These are phyloP conservation scores for Daboia siamensis DNA, from an alignment of 2,113 vertebrate species.

Conservation along the genomic window DNA sequence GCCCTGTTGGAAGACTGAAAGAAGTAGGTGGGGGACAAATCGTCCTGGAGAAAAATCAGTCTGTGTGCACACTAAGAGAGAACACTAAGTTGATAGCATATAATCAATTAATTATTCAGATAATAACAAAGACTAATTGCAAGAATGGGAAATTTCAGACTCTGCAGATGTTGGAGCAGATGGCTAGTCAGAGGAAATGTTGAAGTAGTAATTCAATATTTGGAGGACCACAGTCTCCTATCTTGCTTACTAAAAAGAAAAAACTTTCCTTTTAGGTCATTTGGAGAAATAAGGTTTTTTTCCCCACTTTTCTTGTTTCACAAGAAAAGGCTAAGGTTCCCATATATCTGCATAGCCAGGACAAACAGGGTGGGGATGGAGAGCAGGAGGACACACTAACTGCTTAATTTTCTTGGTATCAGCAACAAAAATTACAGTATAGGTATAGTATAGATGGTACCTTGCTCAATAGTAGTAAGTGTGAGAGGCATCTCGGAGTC, in stretches of 20 bases:
- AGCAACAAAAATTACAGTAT: background rate
- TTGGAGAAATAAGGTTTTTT: background rate
- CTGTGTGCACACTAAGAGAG: background rate
- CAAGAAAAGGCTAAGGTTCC: background rate
- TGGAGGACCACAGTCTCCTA: background rate
- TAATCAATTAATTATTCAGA: background rate
- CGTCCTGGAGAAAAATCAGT: background rate
- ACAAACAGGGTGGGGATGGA: background rate
- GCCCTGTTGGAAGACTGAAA: background rate
- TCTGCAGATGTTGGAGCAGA: background rate
- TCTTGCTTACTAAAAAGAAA: background rate
- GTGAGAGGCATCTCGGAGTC: too few relatives aligned
- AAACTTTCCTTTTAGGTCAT: background rate
- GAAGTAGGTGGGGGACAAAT: background rate
- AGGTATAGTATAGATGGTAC: too few relatives aligned
- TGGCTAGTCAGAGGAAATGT: background rate
- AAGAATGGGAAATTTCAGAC: background rate
- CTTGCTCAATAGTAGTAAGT: too few relatives aligned
- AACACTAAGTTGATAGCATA: background rate
- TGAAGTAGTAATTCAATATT: background rate
- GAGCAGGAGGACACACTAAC: background rate
- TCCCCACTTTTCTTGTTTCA: background rate
- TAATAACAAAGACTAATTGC: background rate
- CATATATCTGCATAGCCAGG: background rate
- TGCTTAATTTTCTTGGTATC: background rate